Evolutionary conservation across 2,888 invertebrate species (phyloP), one percentile per base, ranked within the genome.

Genomic region (Cheilosia grossa): DNA sequence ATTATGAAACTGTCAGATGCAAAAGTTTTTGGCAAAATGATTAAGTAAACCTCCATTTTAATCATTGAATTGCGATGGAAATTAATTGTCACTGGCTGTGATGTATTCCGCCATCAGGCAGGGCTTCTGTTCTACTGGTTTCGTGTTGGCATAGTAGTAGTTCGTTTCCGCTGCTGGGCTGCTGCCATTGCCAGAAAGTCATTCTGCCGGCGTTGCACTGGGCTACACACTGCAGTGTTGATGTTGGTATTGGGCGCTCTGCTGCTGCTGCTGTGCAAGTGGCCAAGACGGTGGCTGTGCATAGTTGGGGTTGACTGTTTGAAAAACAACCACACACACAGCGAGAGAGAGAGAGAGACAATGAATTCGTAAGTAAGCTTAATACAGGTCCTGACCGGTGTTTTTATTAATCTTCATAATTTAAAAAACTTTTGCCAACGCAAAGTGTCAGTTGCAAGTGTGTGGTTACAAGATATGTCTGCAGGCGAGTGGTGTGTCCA

Each of bases 1-100:
- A 92, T 92, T 92, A 92, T 92, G 91, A 92, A 92, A 90, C 92
- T 92, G 92, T 92, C 92, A 92, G 90, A 88, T 89, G 90, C 92
- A 92, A 92, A 90, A 90, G 88, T 89, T 90, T 91, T 91, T 89
- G 85, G 75, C 85, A 85, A 85, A 85, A 85, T 85, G 85, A 85
- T 85, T 85, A 85, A 85, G 81, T 85, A 85, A 85, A 85, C 85
- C 85, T 85, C 85, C 85, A 81, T 85, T 85, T 85, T 85, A 85
- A 85, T 85, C 85, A 85, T 85, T 85, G 85, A 85, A 85, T 85
- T 85, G 85, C 85, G 85, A 85, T 85, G 85, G 85, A 85, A 85
- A 85, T 85, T 85, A 85, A 85, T 85, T 85, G 85, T 75, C 81
- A 85, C 85, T 85, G 85, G 81, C 81, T 85, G 85, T 85, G 85